Base-by-base conservation (phyloP, 1,140 invertebrate species). In the Aphidius ervi region DNA sequence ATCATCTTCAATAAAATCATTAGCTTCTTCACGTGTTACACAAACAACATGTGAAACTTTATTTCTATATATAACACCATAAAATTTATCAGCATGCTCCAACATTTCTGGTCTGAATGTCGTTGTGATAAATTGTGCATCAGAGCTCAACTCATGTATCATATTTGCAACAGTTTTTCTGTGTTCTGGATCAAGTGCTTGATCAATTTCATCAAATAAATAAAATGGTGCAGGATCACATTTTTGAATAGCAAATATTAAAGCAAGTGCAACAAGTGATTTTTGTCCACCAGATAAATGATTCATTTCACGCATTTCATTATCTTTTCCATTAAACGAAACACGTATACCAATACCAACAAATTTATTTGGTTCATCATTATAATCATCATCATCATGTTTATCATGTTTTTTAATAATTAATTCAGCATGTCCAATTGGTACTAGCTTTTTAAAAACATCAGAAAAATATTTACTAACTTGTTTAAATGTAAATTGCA, bases 141-240 rank as follows among this genome's bases (percentile, higher is more conserved):
- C 93, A 31, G 87, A 85, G 46, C 93, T 94, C 55, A 98, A 84
- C 75, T 98, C 96, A 78, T 98, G 93, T 70, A 99, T 99, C 95
- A 99, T 99, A 75, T 98, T 94, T 37, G 97, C 96, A 8, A 99
- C 96, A 47, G 95, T 94, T 79, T 96, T 95, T 62, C 97, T 86
- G 79, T 99, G 95, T 72, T 97, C 94, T 1, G 95, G 90, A 82
- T 99, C 97, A 46, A 99, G 79, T 9, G 97, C 93, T 81, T 96
- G 94, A 84, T 98, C 95, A 68, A 99, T 99, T 85, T 99, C 97
- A 82, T 99, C 97, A 82, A 99, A 99, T 8, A 99, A 82, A 80
- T 99, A 99, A 81, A 99, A 99, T 0, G 97, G 97, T 2, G 98
- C 97, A 1, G 97, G 97, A 81, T 99, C 97, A 82, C 97, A 99